Evolutionary conservation across 2,113 vertebrate genomes (phyloP).

Genomic region (Condylura cristata): DNA sequence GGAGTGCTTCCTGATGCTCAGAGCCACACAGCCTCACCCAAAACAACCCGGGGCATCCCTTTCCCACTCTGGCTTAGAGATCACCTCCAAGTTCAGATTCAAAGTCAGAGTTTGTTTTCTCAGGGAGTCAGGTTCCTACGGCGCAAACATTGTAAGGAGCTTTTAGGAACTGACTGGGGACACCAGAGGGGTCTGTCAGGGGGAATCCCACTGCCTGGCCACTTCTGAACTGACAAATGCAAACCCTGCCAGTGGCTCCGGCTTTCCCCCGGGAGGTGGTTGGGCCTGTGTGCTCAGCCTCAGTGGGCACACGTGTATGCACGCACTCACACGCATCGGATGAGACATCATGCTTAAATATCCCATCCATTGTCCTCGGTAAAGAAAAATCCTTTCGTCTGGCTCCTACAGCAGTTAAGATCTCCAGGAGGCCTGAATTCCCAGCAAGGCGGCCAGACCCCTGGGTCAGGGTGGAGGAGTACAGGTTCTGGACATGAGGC

Average conservation of each 20-base stretch:
- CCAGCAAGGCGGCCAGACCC: no score
- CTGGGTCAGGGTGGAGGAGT: neutral
- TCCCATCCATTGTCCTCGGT: neutral
- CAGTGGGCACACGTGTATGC: fast-evolving
- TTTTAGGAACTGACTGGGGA: no score
- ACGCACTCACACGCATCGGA: neutral
- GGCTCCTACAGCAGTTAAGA: neutral
- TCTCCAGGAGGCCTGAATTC: neutral
- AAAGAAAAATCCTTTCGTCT: neutral
- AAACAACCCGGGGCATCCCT: neutral
- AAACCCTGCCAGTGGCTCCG: neutral
- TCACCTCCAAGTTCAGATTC: neutral
- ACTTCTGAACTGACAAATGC: fast-evolving
- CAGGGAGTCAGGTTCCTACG: neutral
- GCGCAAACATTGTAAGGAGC: no score
- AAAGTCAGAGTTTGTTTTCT: neutral
- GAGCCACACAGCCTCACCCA: neutral
- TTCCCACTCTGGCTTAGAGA: neutral
- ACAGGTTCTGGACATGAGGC: neutral
- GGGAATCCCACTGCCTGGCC: neutral
- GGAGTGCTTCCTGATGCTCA: fast-evolving
- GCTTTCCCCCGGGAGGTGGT: neutral
- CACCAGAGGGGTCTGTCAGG: neutral
- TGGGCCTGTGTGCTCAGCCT: neutral
- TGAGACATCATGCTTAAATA: neutral